phyloP scores from a whole-genome alignment of 2,113 vertebrate genomes.

The Suricata suricatta region DNA sequence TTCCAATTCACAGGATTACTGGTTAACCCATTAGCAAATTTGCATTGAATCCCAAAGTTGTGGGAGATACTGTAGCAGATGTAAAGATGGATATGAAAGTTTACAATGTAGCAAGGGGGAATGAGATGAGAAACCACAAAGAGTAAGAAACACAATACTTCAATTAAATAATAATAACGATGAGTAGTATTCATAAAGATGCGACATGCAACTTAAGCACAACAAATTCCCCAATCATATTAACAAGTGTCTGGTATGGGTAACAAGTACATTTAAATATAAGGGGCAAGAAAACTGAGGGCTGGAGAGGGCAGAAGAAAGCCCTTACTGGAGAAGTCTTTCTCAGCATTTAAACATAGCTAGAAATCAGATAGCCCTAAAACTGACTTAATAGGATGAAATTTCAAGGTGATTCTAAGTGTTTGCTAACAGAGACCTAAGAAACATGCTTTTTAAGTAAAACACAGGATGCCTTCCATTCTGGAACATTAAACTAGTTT shows the following conservation, averaged over 20 bases:
- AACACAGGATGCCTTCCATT: conserved; percentile 31
- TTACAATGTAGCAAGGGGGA: not conserved
- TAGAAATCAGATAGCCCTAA: not conserved
- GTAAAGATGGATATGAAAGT: not conserved
- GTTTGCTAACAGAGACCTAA: conserved; percentile 38
- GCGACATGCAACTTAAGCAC: not conserved
- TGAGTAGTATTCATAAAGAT: conserved; percentile 5
- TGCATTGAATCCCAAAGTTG: not conserved
- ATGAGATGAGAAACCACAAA: conserved; percentile 43
- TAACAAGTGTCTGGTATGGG: not conserved
- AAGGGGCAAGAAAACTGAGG: not conserved
- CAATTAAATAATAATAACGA: conserved; percentile 34
- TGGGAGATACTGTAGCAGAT: not conserved
- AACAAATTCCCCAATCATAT: not conserved
- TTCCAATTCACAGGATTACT: conserved; percentile 53
- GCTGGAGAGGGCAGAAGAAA: not conserved
- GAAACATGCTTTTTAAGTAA: conserved; percentile 43
- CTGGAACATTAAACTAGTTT: not conserved
- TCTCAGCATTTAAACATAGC: not conserved
- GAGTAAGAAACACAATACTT: not conserved
- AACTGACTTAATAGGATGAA: not conserved
- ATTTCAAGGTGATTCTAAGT: conserved; percentile 23
- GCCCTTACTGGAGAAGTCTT: not conserved
- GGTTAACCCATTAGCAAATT: conserved; percentile 41
- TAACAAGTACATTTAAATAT: conserved; percentile 33